A percentile compares a stretch with the other conserved stretches of the same genome.
phyloP scores from a whole-genome alignment of 2,888 invertebrate species.

The Lucinisca nassula region DNA sequence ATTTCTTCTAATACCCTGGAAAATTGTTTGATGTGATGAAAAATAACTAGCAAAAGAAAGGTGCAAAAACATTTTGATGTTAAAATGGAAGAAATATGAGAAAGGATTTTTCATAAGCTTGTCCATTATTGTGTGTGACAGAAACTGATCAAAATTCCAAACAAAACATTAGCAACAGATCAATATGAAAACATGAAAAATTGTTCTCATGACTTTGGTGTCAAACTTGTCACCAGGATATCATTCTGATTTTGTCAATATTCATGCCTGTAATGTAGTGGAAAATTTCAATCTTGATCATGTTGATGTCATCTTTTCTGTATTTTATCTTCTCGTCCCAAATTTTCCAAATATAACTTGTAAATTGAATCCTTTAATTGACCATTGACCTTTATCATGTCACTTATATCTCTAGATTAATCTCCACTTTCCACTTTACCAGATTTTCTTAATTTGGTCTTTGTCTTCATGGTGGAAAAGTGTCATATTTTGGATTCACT shows the following conservation, averaged over 20 bases:
- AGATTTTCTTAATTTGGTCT: not conserved
- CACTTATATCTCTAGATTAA: constrained; percentile 4
- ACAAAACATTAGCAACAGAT: not conserved
- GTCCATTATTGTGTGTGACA: too few species aligned
- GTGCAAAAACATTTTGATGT: too few species aligned
- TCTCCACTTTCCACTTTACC: too few species aligned
- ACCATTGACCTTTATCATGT: constrained; percentile 3
- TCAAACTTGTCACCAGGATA: not conserved
- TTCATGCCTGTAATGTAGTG: not conserved
- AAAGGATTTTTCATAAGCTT: too few species aligned
- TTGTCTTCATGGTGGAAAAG: not conserved
- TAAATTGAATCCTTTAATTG: constrained; percentile 15
- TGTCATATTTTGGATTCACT: too few species aligned
- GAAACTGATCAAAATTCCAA: constrained; percentile 4
- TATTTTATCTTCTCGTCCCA: not conserved
- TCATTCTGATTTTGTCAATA: not conserved
- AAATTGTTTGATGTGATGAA: not conserved
- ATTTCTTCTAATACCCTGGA: not conserved
- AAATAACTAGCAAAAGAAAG: not conserved
- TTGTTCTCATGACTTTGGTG: constrained; percentile 10
- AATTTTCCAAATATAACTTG: not conserved
- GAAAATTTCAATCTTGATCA: constrained; percentile 5
- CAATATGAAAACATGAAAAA: not conserved
- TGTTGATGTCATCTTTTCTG: not conserved
- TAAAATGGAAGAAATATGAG: too few species aligned